phyloP scores from a whole-genome alignment of 1,140 invertebrate species.

The Cotesia chilonis region DNA sequence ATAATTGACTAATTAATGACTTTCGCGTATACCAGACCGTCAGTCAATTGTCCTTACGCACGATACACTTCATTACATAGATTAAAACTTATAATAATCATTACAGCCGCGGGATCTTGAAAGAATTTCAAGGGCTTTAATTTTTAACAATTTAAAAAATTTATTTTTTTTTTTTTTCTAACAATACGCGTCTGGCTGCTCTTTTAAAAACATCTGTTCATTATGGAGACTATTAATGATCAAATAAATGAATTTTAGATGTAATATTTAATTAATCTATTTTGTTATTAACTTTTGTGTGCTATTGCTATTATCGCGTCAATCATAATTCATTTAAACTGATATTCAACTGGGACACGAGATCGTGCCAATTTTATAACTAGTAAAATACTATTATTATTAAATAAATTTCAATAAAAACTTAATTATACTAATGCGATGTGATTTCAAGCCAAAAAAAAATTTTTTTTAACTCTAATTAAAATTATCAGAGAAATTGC shows the following conservation, averaged over 20 bases:
- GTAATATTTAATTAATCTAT: slow-evolving; percentile 8
- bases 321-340: slow-evolving; percentile 50
- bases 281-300: slow-evolving; percentile 34
- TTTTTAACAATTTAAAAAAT: too few species aligned
- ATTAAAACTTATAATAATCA: too few species aligned
- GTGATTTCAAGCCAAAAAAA: too few species aligned
- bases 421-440: too few species aligned
- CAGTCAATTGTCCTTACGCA: not conserved
- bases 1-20: slow-evolving; percentile 59
- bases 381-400: slow-evolving; percentile 5
- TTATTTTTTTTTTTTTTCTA: too few species aligned
- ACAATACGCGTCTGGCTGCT: too few species aligned
- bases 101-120: too few species aligned
- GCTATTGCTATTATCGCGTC: slow-evolving; percentile 53
- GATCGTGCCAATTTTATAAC: slow-evolving; percentile 9
- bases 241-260: not conserved
- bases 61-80: too few species aligned
- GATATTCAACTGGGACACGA: slow-evolving; percentile 29
- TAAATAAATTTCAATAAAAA: not conserved
- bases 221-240: not conserved
- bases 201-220: too few species aligned
- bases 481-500: too few species aligned
- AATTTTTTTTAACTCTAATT: too few species aligned
- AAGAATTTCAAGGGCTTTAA: too few species aligned
- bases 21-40: slow-evolving; percentile 38